Percentiles rank a stretch among this genome's conserved stretches.
Evolutionary conservation across 37 sponge, comb jelly and placozoan genomes (phyloP).

Genomic region (Eunapius fragilis): DNA sequence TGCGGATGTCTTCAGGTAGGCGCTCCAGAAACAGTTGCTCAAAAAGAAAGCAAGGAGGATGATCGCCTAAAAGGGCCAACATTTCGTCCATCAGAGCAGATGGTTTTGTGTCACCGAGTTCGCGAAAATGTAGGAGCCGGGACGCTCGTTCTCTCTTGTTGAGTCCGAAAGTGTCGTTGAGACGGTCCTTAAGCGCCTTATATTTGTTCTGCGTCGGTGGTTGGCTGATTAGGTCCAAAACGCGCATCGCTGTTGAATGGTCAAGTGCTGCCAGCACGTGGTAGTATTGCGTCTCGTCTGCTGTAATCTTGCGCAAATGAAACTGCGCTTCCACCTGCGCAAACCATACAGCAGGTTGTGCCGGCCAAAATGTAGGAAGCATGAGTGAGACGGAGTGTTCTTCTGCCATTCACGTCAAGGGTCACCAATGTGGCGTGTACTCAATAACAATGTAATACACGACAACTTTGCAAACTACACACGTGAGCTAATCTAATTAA

Average conservation of each 20-base stretch:
- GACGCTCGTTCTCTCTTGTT: slow-evolving; percentile 17
- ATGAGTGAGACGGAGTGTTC: too few relatives aligned
- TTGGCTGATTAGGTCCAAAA: slow-evolving; percentile 24
- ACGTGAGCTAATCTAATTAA: too few relatives aligned
- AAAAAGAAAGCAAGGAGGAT: slow-evolving; percentile 27
- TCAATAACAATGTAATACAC: too few relatives aligned
- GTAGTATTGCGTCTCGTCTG: slow-evolving; percentile 30
- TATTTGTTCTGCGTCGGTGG: slow-evolving; percentile 29
- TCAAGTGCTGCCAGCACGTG: slow-evolving; percentile 11
- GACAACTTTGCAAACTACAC: too few relatives aligned
- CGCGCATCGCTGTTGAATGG: background rate
- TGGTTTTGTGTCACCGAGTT: slow-evolving; percentile 9
- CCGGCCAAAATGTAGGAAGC: too few relatives aligned
- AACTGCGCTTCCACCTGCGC: too few relatives aligned
- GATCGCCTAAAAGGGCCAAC: slow-evolving; percentile 12
- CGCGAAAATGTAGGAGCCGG: slow-evolving; percentile 1
- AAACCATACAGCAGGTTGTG: too few relatives aligned
- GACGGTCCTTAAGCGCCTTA: slow-evolving; percentile 16
- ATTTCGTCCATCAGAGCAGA: slow-evolving; percentile 33
- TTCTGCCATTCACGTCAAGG: too few relatives aligned
- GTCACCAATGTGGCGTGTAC: too few relatives aligned
- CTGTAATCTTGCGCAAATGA: background rate
- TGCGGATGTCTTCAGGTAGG: slow-evolving; percentile 12
- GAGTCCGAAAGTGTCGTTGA: slow-evolving; percentile 39
- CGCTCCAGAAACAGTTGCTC: slow-evolving; percentile 30